These are phyloP conservation scores for Aporophyla lueneburgensis DNA, from an alignment of 2,888 invertebrate species.

Conservation along the genomic window DNA sequence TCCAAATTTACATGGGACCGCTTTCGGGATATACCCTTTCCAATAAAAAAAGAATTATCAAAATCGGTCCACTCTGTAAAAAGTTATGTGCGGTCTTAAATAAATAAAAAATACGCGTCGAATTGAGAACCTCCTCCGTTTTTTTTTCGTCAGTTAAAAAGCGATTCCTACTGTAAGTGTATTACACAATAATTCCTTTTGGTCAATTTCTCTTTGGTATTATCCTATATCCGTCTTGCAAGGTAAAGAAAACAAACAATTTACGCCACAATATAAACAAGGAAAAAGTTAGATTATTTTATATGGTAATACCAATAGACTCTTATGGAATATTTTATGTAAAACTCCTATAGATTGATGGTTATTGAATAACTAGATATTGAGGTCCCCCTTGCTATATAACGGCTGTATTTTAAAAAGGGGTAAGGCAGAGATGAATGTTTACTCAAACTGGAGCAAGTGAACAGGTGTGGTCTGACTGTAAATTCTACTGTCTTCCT, in stretches of 20 bases:
- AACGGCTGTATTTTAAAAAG: neutral
- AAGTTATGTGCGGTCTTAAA: too few relatives aligned
- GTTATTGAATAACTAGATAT: slow-evolving; percentile 28
- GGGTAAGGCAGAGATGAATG: slow-evolving; percentile 1
- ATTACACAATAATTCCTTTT: too few relatives aligned
- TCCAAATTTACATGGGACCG: too few relatives aligned
- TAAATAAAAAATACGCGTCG: too few relatives aligned
- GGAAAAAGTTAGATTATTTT: slow-evolving; percentile 32
- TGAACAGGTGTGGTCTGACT: neutral
- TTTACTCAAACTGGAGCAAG: neutral
- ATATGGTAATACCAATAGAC: slow-evolving; percentile 49
- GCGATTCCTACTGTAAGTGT: too few relatives aligned
- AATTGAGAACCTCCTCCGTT: too few relatives aligned
- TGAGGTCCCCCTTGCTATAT: neutral
- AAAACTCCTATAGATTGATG: slow-evolving; percentile 50
- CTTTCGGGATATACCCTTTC: too few relatives aligned
- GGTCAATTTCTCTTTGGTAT: neutral
- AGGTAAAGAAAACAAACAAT: slow-evolving; percentile 10
- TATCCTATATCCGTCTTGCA: neutral
- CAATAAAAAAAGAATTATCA: too few relatives aligned
- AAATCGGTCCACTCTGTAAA: too few relatives aligned
- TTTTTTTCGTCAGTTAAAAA: too few relatives aligned
- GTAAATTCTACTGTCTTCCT: too few relatives aligned
- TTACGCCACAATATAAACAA: slow-evolving; percentile 9
- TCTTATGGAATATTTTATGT: slow-evolving; percentile 61